Evolutionary conservation across 2,888 invertebrate species (phyloP).

Genomic region (Diarsia mendica): DNA sequence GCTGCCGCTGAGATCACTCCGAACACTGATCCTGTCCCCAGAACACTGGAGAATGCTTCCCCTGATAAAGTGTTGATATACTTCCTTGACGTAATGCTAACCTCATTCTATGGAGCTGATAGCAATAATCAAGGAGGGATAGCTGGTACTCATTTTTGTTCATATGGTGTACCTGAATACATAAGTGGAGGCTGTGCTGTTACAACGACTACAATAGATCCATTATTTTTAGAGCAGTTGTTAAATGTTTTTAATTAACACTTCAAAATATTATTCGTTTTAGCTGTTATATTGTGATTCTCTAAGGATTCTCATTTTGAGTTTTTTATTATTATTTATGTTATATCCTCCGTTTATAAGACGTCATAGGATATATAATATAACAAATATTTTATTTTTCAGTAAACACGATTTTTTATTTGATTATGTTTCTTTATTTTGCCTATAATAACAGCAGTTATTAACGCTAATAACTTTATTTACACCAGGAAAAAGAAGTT

Average conservation of each 20-base stretch:
- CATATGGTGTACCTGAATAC: fast-evolving
- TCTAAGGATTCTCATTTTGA: background rate
- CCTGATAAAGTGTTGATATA: conserved; percentile 5
- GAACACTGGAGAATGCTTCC: background rate
- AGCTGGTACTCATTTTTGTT: background rate
- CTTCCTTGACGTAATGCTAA: conserved; percentile 11
- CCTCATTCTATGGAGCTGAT: background rate
- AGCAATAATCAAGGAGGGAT: background rate
- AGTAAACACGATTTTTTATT: too few relatives aligned
- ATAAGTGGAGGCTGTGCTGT: fast-evolving
- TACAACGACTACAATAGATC: background rate
- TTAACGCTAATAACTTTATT: background rate
- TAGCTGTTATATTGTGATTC: background rate
- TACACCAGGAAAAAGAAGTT: background rate
- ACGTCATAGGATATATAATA: too few relatives aligned
- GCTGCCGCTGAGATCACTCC: background rate
- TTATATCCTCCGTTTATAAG: too few relatives aligned
- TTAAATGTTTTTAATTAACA: background rate
- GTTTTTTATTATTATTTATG: background rate
- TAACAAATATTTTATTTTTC: too few relatives aligned
- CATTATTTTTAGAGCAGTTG: background rate
- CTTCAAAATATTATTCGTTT: background rate
- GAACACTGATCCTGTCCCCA: background rate
- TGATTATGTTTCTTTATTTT: too few relatives aligned
- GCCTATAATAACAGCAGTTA: too few relatives aligned